Evolutionary conservation across 2,113 vertebrate species (phyloP), one percentile per base, ranked within the genome.

Genomic region (Eonycteris spelaea): DNA sequence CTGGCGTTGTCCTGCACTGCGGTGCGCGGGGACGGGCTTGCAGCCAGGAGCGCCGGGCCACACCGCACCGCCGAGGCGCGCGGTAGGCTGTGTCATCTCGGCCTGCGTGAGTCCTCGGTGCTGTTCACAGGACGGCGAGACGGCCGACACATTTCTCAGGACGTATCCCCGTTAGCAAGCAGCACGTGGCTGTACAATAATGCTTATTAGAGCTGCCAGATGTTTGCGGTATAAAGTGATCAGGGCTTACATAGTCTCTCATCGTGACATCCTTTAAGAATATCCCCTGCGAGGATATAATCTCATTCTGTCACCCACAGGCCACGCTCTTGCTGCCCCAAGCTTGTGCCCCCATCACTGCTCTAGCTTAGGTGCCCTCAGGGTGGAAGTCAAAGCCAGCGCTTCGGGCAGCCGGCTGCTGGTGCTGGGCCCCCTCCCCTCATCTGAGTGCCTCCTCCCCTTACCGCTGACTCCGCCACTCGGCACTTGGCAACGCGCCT

Each of bases 381-480:
- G 10, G 35, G 40, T 6, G 45, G 45, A 45, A 45, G 45, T 10
- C 45, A 45, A 10, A 45, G 6, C 1, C 45, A 7, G 45, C 45
- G 45, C 45, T 7, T 10, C 45, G 7, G 45, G 40, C 40, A 57
- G 74, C 45, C 48, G 5, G 28, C 79, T 26, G 2, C 24, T 5
- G 0, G 8, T 15, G 26, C 79, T 57, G 15, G 26, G 18, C 21
- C 21, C 14, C n/a, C 73, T 19, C 67, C 33, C 53, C n/a, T 3
- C 63, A 12, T 43, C 51, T 82, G 4, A 18, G 43, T 6, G 13
- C 26, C 33, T 35, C 28, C 43, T 21, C 11, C 6, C 33, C 33
- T 24, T 15, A 6, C 6, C 5, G 8, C 53, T 26, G 35, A 15
- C 4, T 35, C 0, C 2, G 0, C 45, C 43, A 7, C 65, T 28